phyloP scores from a whole-genome alignment of 2,113 vertebrate genomes.

The Dasyornis broadbenti region DNA sequence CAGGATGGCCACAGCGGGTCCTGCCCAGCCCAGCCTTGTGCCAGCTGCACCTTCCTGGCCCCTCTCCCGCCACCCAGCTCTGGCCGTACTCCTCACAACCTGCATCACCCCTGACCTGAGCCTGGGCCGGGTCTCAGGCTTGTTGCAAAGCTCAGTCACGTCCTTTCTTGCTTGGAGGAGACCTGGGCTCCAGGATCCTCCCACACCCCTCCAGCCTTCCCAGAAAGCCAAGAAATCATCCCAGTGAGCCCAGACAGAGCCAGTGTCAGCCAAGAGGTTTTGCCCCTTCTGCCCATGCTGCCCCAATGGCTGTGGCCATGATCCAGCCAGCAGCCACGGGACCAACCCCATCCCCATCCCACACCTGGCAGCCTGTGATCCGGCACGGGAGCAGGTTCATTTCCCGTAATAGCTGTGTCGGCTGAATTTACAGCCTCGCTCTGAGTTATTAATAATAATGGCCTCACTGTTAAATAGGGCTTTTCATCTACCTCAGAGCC shows the following conservation, averaged over 20 bases:
- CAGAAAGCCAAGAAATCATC: not conserved
- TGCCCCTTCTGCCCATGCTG: fast-evolving
- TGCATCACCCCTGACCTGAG: not conserved
- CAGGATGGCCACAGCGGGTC: fast-evolving
- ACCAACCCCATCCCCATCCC: not conserved
- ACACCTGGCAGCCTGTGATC: not conserved
- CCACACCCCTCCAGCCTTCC: not conserved
- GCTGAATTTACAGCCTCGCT: conserved; percentile 43
- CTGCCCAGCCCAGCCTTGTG: not conserved
- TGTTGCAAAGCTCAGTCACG: not conserved
- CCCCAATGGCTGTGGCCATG: fast-evolving
- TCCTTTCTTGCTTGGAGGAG: not conserved
- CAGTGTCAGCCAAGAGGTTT: not conserved
- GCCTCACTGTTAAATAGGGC: conserved; percentile 26
- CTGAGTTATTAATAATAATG: conserved; percentile 50
- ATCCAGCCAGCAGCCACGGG: fast-evolving
- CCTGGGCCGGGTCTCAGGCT: not conserved
- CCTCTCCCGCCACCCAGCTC: not conserved
- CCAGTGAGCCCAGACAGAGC: not conserved
- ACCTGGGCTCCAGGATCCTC: not conserved
- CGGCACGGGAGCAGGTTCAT: not conserved
- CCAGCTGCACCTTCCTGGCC: not conserved
- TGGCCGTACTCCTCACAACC: not conserved
- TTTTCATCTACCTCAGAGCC: conserved; percentile 52
- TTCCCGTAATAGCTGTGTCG: not conserved